phyloP scores from a whole-genome alignment of 2,888 invertebrate species.

The Drosophila tanythrix region DNA sequence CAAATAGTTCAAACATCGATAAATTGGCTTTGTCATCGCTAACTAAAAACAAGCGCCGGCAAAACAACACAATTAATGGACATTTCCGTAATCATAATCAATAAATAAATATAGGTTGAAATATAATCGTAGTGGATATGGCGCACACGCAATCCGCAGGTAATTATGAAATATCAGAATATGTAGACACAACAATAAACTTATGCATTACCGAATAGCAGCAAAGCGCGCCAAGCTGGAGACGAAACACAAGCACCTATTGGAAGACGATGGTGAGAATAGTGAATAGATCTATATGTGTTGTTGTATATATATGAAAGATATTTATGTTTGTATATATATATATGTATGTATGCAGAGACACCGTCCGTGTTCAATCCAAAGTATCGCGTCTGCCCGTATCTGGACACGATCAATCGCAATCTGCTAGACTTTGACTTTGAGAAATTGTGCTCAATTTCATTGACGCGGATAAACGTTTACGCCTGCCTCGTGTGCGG shows the following conservation, averaged over 20 bases:
- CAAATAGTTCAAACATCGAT: neutral
- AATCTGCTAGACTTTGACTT: conserved; percentile 99
- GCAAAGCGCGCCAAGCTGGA: conserved; percentile 67
- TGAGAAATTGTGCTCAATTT: conserved; percentile 99
- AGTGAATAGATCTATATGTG: neutral
- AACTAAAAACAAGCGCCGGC: conserved; percentile 36
- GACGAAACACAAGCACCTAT: conserved; percentile 41
- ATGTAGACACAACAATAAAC: neutral
- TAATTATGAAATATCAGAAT: neutral
- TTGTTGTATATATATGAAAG: neutral
- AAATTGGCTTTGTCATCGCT: neutral
- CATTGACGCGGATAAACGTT: conserved; percentile 98
- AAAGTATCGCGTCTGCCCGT: conserved; percentile 92
- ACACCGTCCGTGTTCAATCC: conserved; percentile 85
- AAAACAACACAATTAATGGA: conserved; percentile 33
- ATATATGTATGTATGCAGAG: conserved; percentile 51
- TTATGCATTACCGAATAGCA: neutral
- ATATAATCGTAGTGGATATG: conserved; percentile 26
- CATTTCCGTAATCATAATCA: conserved; percentile 20
- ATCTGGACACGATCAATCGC: conserved; percentile 98
- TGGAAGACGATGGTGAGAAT: conserved; percentile 65
- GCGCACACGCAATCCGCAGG: conserved; percentile 39
- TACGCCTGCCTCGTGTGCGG: conserved; percentile 99
- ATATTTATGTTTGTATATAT: neutral
- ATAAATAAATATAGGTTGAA: conserved; percentile 37